Evolutionary conservation across 2,113 vertebrate species (phyloP).

Genomic region (Nesogale talazaci): DNA sequence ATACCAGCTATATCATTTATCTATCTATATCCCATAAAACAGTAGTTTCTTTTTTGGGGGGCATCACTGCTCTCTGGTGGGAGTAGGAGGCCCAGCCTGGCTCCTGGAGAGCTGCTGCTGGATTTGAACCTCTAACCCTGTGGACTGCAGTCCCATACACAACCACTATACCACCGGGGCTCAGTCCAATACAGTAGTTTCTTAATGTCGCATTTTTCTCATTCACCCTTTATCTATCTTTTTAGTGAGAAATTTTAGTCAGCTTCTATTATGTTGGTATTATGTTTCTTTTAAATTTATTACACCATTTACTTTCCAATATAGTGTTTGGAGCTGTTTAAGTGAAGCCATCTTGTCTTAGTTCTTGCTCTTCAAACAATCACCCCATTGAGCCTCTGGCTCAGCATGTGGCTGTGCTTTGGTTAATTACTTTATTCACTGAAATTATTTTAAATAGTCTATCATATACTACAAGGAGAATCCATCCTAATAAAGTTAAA

Average conservation of each 20-base stretch:
- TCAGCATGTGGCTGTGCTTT: conserved; percentile 16
- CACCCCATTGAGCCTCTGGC: neutral
- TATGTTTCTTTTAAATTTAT: conserved; percentile 19
- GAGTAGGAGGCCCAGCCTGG: too few species aligned
- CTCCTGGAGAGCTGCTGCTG: too few species aligned
- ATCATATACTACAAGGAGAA: conserved; percentile 54
- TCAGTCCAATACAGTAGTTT: too few species aligned
- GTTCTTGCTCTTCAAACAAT: conserved; percentile 13
- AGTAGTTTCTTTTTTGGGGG: too few species aligned
- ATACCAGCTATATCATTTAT: too few species aligned
- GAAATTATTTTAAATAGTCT: conserved; percentile 54
- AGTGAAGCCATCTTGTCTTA: conserved; percentile 47
- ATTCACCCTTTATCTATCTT: too few species aligned
- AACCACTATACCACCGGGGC: too few species aligned
- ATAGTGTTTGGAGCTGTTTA: neutral
- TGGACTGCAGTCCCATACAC: too few species aligned
- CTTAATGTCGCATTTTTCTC: neutral
- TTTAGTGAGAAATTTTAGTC: neutral
- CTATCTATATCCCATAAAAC: too few species aligned
- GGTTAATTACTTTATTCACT: conserved; percentile 61
- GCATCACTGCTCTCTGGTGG: too few species aligned
- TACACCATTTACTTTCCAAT: neutral
- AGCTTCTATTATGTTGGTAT: neutral
- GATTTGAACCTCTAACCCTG: too few species aligned
- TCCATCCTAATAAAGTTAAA: conserved; percentile 45